phyloP scores from a whole-genome alignment of 2,797 vertebrate species.

The Poecilia velifera region DNA sequence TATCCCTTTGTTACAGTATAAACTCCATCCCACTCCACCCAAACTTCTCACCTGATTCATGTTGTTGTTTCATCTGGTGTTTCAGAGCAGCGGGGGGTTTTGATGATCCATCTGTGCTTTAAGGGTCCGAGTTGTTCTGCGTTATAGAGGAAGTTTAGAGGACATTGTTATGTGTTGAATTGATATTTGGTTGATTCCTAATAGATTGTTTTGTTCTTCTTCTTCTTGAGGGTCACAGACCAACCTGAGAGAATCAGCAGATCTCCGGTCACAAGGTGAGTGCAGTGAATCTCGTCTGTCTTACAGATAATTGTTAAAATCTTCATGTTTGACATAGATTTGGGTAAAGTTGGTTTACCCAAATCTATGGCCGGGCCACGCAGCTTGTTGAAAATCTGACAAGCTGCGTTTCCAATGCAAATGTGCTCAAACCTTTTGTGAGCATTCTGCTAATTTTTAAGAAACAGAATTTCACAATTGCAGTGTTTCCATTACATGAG shows the following conservation, averaged over 20 bases:
- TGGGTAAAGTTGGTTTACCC: not conserved
- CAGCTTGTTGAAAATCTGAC: not conserved
- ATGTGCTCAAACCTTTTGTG: not conserved
- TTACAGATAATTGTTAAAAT: not conserved
- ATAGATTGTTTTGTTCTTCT: slow-evolving; percentile 71
- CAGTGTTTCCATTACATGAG: no score
- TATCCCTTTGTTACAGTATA: not conserved
- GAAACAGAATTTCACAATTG: no score
- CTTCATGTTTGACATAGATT: not conserved
- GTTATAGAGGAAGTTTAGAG: slow-evolving; percentile 1
- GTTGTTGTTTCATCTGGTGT: slow-evolving; percentile 42
- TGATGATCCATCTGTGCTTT: slow-evolving; percentile 44
- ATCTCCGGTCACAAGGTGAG: slow-evolving; percentile 98
- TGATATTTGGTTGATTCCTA: slow-evolving; percentile 69
- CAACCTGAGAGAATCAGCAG: slow-evolving; percentile 98
- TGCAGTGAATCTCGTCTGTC: not conserved
- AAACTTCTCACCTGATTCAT: slow-evolving; percentile 25
- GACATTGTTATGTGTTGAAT: not conserved
- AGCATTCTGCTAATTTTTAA: no score
- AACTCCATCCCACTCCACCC: slow-evolving; percentile 17
- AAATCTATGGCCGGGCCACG: no score
- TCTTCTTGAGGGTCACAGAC: slow-evolving; percentile 93
- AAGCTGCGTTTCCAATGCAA: not conserved
- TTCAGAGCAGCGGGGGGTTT: slow-evolving; percentile 26
- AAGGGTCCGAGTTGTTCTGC: slow-evolving; percentile 28